Percentiles rank a stretch among this genome's conserved stretches.
phyloP scores from a whole-genome alignment of 2,797 vertebrate genomes.

The Ctenopoma multispine region DNA sequence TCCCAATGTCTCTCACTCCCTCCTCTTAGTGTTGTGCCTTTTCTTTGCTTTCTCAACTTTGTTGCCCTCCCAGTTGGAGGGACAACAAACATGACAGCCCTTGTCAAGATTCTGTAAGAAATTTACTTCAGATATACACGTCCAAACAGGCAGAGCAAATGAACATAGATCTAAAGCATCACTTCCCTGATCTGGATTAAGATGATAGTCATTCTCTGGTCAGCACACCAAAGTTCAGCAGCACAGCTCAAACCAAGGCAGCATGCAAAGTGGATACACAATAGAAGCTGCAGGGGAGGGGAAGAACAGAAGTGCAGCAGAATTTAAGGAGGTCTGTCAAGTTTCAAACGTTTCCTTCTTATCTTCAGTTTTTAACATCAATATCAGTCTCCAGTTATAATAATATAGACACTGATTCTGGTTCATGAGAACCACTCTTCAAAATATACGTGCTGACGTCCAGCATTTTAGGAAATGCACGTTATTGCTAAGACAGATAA shows the following conservation, averaged over 20 bases:
- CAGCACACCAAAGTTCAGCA: slow-evolving; percentile 30
- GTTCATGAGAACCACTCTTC: background rate
- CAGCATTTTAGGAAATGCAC: background rate
- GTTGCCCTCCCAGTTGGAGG: background rate
- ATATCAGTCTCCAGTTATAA: background rate
- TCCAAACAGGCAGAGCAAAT: background rate
- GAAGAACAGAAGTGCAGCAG: slow-evolving; percentile 11
- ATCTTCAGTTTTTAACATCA: background rate
- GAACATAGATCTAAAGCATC: background rate
- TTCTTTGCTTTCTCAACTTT: background rate
- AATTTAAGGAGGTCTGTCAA: slow-evolving; percentile 65
- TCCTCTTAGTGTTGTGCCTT: background rate
- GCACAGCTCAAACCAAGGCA: slow-evolving; percentile 45
- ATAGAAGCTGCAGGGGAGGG: slow-evolving; percentile 44
- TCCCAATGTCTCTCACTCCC: background rate
- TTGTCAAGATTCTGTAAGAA: background rate
- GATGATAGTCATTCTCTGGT: background rate
- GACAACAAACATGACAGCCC: background rate
- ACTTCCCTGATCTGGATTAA: background rate
- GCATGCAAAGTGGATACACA: slow-evolving; percentile 62
- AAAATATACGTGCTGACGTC: no score
- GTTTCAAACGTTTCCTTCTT: slow-evolving; percentile 9
- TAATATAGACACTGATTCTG: background rate
- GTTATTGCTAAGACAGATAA: background rate
- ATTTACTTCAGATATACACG: background rate